Percentiles rank a stretch among this genome's conserved stretches.
phyloP scores from a whole-genome alignment of 2,113 vertebrate species.

The Strix uralensis region DNA sequence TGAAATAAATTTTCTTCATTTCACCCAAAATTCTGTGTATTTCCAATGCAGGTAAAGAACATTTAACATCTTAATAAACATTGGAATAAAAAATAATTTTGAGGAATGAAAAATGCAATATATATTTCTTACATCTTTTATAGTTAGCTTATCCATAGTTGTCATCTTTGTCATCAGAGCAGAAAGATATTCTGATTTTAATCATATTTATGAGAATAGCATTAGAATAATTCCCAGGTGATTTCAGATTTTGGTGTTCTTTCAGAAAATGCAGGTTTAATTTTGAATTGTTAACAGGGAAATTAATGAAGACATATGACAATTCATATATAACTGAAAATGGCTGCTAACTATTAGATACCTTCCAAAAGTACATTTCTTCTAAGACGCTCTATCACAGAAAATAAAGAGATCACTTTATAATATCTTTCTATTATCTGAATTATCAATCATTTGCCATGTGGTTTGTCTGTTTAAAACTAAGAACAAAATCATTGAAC shows the following conservation, averaged over 20 bases:
- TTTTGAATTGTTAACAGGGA: not conserved
- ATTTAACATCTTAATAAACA: not conserved
- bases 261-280: not conserved
- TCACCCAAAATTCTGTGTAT: not conserved
- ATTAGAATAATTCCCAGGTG: not conserved
- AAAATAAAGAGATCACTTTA: slow-evolving; percentile 55
- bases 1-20: not conserved
- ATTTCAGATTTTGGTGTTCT: not conserved
- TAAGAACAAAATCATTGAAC: slow-evolving; percentile 61
- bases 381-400: slow-evolving; percentile 22
- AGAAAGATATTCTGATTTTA: not conserved
- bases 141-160: not conserved
- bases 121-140: not conserved
- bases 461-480: slow-evolving; percentile 41
- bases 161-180: not conserved
- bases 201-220: not conserved
- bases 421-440: slow-evolving; percentile 21
- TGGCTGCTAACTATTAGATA: slow-evolving; percentile 1
- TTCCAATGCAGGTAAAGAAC: not conserved
- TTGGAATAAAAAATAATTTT: not conserved
- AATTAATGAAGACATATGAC: not conserved
- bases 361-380: slow-evolving; percentile 23
- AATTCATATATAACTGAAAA: slow-evolving; percentile 32
- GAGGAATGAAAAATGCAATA: not conserved
- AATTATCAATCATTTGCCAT: slow-evolving; percentile 46